A percentile compares a stretch with the other conserved stretches of the same genome.
Evolutionary conservation across 92 coral and sea anemone species (phyloP).

Genomic region (Chrysogorgia sp.): DNA sequence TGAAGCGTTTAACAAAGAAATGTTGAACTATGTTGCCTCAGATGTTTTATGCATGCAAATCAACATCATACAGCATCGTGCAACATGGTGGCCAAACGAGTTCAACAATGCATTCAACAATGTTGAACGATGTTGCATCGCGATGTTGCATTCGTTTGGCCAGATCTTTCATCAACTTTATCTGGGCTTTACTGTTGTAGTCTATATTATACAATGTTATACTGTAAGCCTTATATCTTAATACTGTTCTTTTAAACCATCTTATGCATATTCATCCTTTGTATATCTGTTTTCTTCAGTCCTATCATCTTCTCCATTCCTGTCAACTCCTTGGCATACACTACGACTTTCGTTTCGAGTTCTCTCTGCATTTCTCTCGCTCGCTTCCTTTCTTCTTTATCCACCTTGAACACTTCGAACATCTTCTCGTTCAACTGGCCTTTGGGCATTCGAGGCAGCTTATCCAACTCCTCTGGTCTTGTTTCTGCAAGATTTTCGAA

Average conservation of each 20-base stretch:
- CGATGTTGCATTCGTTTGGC: too few relatives aligned
- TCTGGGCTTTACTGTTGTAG: too few relatives aligned
- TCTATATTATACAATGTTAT: too few relatives aligned
- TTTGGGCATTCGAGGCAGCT: conserved; percentile 9
- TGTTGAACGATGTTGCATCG: too few relatives aligned
- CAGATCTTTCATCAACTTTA: too few relatives aligned
- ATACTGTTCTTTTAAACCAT: not conserved
- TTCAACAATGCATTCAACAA: too few relatives aligned
- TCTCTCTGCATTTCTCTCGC: conserved; percentile 28
- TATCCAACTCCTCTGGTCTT: conserved; percentile 12
- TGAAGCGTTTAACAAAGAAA: too few relatives aligned
- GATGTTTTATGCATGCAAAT: too few relatives aligned
- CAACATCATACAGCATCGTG: too few relatives aligned
- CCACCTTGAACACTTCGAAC: conserved; percentile 11
- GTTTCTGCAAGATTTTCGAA: conserved; percentile 11
- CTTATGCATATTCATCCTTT: not conserved
- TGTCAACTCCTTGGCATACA: not conserved
- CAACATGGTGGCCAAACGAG: too few relatives aligned
- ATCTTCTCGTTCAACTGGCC: conserved; percentile 24
- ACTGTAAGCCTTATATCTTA: too few relatives aligned
- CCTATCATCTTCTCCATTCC: conserved; percentile 42
- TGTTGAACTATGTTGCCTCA: too few relatives aligned
- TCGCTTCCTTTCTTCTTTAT: conserved; percentile 1
- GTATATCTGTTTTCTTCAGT: conserved; percentile 5
- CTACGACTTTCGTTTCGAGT: not conserved